Evolutionary conservation across 2,888 invertebrate genomes (phyloP).

Genomic region (Cataglyphis altisquamis): DNA sequence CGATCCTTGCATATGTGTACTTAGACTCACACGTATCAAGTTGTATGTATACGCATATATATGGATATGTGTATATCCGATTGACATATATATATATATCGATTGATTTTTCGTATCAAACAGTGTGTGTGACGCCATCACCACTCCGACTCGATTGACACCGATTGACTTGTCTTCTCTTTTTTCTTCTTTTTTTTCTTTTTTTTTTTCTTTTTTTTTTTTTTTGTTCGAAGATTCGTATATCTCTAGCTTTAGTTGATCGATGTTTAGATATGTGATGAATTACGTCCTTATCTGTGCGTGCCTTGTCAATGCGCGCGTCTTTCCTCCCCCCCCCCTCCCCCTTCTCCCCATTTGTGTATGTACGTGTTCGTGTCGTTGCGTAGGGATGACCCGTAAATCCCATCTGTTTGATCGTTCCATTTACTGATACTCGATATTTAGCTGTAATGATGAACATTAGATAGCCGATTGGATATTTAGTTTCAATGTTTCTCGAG

Average conservation of each 20-base stretch:
- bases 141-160: constrained; percentile 51
- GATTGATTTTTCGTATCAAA: constrained; percentile 53
- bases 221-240: constrained; percentile 57
- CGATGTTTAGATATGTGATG: constrained; percentile 81
- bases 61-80: constrained; percentile 51
- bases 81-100: constrained; percentile 18
- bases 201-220: constrained; percentile 44
- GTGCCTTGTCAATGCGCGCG: constrained; percentile 70
- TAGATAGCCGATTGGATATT: constrained; percentile 55
- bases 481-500: constrained; percentile 53
- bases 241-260: constrained; percentile 78
- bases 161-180: constrained; percentile 54
- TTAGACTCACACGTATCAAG: constrained; percentile 59
- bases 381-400: constrained; percentile 57
- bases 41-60: constrained; percentile 62
- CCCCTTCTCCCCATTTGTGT: constrained; percentile 41
- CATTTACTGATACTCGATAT: constrained; percentile 35
- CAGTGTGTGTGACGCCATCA: constrained; percentile 66
- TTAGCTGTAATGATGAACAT: constrained; percentile 52
- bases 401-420: constrained; percentile 45
- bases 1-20: constrained; percentile 57
- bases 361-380: constrained; percentile 62
- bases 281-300: constrained; percentile 65
- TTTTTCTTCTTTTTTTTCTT: background rate
- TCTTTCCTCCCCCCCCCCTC: constrained; percentile 10